Evolutionary conservation across 1,140 invertebrate genomes (phyloP).

Genomic region (Caenorhabditis briggsae): DNA sequence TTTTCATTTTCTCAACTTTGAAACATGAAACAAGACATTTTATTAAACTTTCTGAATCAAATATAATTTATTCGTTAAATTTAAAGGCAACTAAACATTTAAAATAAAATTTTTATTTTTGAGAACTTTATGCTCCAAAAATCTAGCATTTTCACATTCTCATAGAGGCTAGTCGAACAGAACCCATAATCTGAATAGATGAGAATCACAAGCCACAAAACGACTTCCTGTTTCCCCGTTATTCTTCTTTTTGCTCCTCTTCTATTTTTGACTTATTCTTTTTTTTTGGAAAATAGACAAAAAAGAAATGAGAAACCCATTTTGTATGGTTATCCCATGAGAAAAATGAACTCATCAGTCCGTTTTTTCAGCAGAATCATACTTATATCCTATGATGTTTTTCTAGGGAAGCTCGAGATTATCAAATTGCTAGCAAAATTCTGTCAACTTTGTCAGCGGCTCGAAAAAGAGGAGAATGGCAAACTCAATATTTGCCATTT

Average conservation of each 20-base stretch:
- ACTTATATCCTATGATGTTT: background rate
- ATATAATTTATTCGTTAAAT: too few species aligned
- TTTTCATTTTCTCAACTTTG: too few species aligned
- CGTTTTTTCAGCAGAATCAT: constrained; percentile 1
- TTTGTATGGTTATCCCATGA: constrained; percentile 1
- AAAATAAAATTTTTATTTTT: too few species aligned
- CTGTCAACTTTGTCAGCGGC: background rate
- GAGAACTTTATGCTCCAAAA: too few species aligned
- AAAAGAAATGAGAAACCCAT: background rate
- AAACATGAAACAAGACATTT: too few species aligned
- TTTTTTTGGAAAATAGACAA: background rate
- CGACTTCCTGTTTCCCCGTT: background rate
- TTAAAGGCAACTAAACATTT: too few species aligned
- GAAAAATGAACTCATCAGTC: constrained; percentile 8
- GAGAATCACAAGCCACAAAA: constrained; percentile 6
- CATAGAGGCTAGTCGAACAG: too few species aligned
- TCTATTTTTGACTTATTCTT: background rate
- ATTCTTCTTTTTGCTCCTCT: constrained; percentile 2
- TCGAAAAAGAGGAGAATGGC: background rate
- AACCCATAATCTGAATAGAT: background rate
- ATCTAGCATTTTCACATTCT: too few species aligned
- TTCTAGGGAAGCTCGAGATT: background rate
- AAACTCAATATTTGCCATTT: constrained; percentile 9
- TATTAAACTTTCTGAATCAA: too few species aligned
- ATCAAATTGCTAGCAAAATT: constrained; percentile 28